phyloP scores from a whole-genome alignment of 2,113 vertebrate genomes.

The Peromyscus californicus region DNA sequence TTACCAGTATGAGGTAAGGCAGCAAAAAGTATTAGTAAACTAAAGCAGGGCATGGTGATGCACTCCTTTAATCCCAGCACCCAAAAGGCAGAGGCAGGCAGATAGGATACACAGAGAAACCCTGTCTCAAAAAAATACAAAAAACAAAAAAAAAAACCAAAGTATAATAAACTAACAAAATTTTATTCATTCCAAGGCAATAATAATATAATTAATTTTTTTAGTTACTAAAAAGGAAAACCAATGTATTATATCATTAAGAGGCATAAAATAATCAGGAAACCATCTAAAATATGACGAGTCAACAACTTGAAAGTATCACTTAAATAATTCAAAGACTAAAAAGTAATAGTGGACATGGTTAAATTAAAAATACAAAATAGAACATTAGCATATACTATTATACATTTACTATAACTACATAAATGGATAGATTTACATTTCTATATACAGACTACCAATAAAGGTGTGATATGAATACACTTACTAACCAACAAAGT shows the following conservation, averaged over 20 bases:
- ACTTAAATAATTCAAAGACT: constrained; percentile 17
- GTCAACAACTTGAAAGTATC: not conserved
- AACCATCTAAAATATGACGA: constrained; percentile 37
- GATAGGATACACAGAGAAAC: not conserved
- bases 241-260: constrained; percentile 10
- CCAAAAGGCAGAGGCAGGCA: not conserved
- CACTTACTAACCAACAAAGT: constrained; percentile 24
- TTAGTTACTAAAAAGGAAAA: constrained; percentile 47
- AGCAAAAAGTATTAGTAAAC: not conserved
- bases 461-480: not conserved
- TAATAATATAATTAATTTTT: constrained; percentile 21
- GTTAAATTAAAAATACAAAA: constrained; percentile 51
- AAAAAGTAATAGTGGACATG: constrained; percentile 26
- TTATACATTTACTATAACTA: constrained; percentile 27
- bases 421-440: not conserved
- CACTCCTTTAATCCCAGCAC: not conserved
- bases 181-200: not conserved
- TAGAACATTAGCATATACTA: not conserved
- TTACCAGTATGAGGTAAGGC: not conserved
- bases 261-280: not conserved
- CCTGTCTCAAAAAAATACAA: not conserved
- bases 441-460: constrained; percentile 12
- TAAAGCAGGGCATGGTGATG: not conserved
- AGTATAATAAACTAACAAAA: constrained; percentile 1
- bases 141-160: not conserved